Evolutionary conservation across 2,888 invertebrate genomes (phyloP).

Genomic region (Limnephilus auricula): DNA sequence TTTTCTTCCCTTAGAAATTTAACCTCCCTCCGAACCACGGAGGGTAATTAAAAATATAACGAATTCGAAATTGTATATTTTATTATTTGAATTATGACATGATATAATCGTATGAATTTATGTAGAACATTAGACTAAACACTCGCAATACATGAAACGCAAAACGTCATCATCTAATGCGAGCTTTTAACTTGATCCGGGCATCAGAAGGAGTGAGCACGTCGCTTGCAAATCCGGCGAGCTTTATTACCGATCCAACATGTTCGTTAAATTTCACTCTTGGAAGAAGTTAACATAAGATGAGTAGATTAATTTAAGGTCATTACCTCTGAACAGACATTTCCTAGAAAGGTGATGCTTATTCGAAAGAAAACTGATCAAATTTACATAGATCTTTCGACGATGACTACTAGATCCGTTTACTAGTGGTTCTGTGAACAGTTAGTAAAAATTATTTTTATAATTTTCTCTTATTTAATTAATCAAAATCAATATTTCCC

Average conservation of each 20-base stretch:
- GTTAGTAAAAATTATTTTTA: no score
- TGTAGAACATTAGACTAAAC: not conserved
- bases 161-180: not conserved
- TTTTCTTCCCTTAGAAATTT: no score
- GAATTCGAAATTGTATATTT: no score
- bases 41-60: no score
- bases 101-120: not conserved
- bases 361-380: no score
- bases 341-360: no score
- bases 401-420: no score
- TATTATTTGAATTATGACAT: not conserved
- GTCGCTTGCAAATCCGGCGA: not conserved
- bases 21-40: no score
- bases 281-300: not conserved
- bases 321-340: not conserved
- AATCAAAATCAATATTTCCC: no score
- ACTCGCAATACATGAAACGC: not conserved
- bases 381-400: no score
- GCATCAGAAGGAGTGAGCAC: not conserved
- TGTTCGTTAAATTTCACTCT: not conserved
- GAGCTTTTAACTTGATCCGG: not conserved
- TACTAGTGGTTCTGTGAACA: no score
- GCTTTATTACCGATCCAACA: not conserved
- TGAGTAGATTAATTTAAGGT: not conserved
- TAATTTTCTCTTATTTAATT: no score